Evolutionary conservation across 2,888 invertebrate species (phyloP).

Genomic region (Allolobophora icterica): DNA sequence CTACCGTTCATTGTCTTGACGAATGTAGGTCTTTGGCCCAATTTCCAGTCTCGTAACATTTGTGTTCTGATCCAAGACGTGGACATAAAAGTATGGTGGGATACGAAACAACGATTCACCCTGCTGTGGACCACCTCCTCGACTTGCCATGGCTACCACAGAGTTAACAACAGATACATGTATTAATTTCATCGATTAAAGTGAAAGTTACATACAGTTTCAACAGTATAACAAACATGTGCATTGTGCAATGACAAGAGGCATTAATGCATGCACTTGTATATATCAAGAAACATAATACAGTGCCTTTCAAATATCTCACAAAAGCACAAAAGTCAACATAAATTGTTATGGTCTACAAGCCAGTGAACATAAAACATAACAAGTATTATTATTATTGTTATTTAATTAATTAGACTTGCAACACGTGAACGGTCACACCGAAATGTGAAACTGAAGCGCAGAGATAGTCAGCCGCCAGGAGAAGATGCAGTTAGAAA

Average conservation of each 20-base stretch:
- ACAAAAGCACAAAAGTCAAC: background rate
- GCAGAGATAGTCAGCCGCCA: too few relatives aligned
- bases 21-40: conserved; percentile 68
- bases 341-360: background rate
- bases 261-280: background rate
- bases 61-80: conserved; percentile 68
- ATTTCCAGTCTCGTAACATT: conserved; percentile 67
- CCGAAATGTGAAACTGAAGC: too few relatives aligned
- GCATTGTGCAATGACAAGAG: background rate
- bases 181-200: background rate
- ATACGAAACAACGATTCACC: conserved; percentile 62
- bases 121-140: background rate
- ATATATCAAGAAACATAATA: too few relatives aligned
- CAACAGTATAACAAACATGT: background rate
- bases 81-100: conserved; percentile 67
- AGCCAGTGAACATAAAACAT: background rate
- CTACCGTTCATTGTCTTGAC: conserved; percentile 68
- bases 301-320: too few relatives aligned
- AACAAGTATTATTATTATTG: too few relatives aligned
- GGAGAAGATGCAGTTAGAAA: too few relatives aligned
- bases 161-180: background rate
- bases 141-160: background rate
- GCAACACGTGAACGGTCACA: too few relatives aligned
- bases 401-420: too few relatives aligned
- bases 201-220: background rate